phyloP scores from a whole-genome alignment of 2,797 vertebrate species.

The Clarias fuscus region DNA sequence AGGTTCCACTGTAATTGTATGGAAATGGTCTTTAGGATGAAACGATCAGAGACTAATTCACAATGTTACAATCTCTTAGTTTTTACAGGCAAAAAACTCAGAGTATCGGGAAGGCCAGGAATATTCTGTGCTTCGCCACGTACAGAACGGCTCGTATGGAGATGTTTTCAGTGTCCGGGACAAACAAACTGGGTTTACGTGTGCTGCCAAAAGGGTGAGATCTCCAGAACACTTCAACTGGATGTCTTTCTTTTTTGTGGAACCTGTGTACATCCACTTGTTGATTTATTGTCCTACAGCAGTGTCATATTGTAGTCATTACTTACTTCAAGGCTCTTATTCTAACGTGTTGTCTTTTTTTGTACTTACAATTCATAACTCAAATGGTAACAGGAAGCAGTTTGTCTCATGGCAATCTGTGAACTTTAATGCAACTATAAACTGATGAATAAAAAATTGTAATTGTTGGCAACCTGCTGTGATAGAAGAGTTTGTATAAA shows the following conservation, averaged over 20 bases:
- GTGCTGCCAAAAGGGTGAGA: constrained; percentile 91
- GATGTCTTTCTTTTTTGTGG: neutral
- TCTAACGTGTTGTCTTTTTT: neutral
- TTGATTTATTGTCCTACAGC: neutral
- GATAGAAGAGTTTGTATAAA: neutral
- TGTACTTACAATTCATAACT: neutral
- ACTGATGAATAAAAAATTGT: no score
- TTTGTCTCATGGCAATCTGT: neutral
- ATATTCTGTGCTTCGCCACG: constrained; percentile 77
- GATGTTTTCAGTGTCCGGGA: constrained; percentile 89
- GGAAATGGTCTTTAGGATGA: neutral
- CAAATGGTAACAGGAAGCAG: neutral
- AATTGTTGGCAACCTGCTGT: no score
- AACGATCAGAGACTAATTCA: neutral
- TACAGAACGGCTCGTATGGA: constrained; percentile 91
- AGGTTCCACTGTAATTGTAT: neutral
- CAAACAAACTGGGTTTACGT: constrained; percentile 84
- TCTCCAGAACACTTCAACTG: neutral
- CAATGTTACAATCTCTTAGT: constrained; percentile 65
- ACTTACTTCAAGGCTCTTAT: neutral
- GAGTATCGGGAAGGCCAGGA: constrained; percentile 87
- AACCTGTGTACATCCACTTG: neutral
- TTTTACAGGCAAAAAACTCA: constrained; percentile 77
- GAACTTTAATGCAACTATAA: no score
- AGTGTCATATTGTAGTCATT: neutral